A percentile compares a stretch with the other conserved stretches of the same genome.
Evolutionary conservation across 2,888 invertebrate species (phyloP).

Genomic region (Perdita meconis): DNA sequence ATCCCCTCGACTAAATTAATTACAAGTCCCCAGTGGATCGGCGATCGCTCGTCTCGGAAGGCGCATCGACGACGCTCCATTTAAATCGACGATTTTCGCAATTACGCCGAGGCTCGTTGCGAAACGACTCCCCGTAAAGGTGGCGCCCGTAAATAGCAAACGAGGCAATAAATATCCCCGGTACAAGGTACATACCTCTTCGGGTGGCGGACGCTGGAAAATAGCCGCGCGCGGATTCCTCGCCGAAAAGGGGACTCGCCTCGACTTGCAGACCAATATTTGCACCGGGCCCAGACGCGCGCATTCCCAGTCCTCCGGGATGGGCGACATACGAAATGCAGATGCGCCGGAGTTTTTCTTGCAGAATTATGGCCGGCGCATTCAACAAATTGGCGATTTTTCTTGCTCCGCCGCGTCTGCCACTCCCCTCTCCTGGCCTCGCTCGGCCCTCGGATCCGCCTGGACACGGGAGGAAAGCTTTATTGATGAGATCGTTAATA

Average conservation of each 20-base stretch:
- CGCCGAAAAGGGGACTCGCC: constrained; percentile 48
- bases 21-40: constrained; percentile 19
- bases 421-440: constrained; percentile 32
- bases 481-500: constrained; percentile 84
- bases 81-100: constrained; percentile 17
- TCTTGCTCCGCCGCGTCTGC: constrained; percentile 70
- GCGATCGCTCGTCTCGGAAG: constrained; percentile 5
- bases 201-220: constrained; percentile 23
- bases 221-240: constrained; percentile 10
- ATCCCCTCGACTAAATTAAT: constrained; percentile 43
- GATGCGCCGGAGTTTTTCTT: constrained; percentile 67
- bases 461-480: constrained; percentile 68
- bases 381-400: constrained; percentile 82
- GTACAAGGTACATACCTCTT: neutral
- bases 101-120: constrained; percentile 13
- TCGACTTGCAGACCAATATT: constrained; percentile 20
- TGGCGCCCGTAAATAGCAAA: constrained; percentile 8
- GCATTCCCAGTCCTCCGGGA: neutral
- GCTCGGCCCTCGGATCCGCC: constrained; percentile 46
- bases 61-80: constrained; percentile 1
- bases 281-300: constrained; percentile 15
- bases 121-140: constrained; percentile 6
- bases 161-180: constrained; percentile 21
- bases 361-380: constrained; percentile 65
- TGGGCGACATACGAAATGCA: constrained; percentile 59